Evolutionary conservation across 2,888 invertebrate genomes (phyloP), one percentile per base, ranked within the genome.

Genomic region (Pachymerium ferrugineum): DNA sequence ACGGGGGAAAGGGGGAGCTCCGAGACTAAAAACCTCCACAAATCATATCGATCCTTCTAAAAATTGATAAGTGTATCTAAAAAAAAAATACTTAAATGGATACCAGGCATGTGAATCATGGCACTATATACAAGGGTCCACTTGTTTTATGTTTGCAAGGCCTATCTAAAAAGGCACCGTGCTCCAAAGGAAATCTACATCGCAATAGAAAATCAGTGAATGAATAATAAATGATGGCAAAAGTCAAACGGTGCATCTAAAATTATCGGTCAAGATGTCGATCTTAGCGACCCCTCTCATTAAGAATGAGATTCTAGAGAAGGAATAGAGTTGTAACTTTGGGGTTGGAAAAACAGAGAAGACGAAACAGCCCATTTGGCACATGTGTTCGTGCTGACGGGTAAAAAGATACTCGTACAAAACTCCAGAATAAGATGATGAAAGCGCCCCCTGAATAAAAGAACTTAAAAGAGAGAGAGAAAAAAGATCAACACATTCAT

Each of bases 241-340:
- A 47, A 47, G n/a, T 16, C 47, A 47, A 19, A 16, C 19, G 10
- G 19, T 8, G 16, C 19, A 16, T 16, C 3, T 22, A 8, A 47
- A 47, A 6, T 47, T 47, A n/a, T n/a, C 16, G 8, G 10, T 16
- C 3, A n/a, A n/a, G n/a, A n/a, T n/a, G 47, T 22, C 16, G 47
- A 47, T 47, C 47, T 19, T 10, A 22, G 3, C 47, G 47, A 47
- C 47, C 47, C 47, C 8, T 4, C 47, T 47, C 62, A 62, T 62
- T 62, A 62, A 62, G 28, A 62, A 62, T 25, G 62, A 62, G 25
- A 62, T 28, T 62, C 28, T 22, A 22, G 25, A 62, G 62, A 28
- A 62, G n/a, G 62, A 62, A 62, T 62, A n/a, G 25, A 62, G 62
- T 62, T 62, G 62, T 62, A 28, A 62, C 62, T 54, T n/a, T n/a